Evolutionary conservation across 2,113 vertebrate genomes (phyloP).

Genomic region (Thamnaconus septentrionalis): DNA sequence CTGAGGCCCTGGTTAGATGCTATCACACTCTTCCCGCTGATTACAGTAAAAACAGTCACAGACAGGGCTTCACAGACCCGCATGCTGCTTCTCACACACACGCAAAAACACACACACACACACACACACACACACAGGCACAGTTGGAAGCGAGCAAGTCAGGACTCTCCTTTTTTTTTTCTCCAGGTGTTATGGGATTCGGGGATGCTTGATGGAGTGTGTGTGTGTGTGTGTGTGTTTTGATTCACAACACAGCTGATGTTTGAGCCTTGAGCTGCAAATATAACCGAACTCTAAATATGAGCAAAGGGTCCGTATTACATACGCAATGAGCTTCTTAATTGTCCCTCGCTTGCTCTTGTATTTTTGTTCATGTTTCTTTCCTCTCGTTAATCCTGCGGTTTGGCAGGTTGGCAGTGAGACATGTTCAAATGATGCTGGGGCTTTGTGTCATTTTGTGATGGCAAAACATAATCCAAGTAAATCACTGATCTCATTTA

Average conservation of each 20-base stretch:
- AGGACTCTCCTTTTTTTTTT: conserved; percentile 19
- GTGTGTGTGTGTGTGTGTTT: conserved; percentile 52
- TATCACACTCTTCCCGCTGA: conserved; percentile 73
- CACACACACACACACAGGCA: conserved; percentile 15
- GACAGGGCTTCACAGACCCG: conserved; percentile 59
- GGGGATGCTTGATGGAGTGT: conserved; percentile 54
- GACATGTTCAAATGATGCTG: too few species aligned
- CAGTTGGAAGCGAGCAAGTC: conserved; percentile 26
- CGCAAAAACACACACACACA: conserved; percentile 18
- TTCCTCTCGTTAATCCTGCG: too few species aligned
- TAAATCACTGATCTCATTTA: too few species aligned
- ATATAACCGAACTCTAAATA: conserved; percentile 15
- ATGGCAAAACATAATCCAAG: too few species aligned
- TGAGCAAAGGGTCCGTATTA: conserved; percentile 15
- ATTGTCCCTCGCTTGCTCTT: neutral
- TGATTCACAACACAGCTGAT: conserved; percentile 60
- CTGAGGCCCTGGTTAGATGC: conserved; percentile 73
- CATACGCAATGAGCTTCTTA: neutral
- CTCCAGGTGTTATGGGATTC: conserved; percentile 63
- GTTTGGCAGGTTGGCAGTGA: too few species aligned
- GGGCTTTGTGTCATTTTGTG: too few species aligned
- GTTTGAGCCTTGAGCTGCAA: conserved; percentile 31
- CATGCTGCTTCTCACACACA: conserved; percentile 45
- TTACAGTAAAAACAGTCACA: conserved; percentile 77
- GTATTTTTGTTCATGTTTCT: neutral